Conservation (phyloP, 1,140 invertebrate species). For the Leguminivora glycinivorella region DNA sequence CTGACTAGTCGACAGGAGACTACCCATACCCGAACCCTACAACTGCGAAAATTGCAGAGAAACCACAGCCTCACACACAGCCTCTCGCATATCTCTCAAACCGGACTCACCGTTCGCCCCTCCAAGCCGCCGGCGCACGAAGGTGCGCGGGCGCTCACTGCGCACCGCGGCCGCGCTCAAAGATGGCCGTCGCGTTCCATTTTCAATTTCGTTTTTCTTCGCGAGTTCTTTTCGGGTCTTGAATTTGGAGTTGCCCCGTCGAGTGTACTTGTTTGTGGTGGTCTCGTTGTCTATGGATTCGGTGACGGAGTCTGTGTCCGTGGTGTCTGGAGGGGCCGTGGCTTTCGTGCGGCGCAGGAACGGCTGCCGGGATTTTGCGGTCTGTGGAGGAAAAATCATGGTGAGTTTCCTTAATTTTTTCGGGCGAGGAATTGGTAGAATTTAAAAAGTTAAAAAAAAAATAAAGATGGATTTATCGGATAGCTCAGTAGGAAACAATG, state of each 20-base stretch:
- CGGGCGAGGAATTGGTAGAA: neutral
- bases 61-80: conserved; percentile 35
- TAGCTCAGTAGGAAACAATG: no score
- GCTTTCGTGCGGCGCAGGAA: conserved; percentile 67
- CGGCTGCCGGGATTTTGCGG: conserved; percentile 44
- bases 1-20: neutral
- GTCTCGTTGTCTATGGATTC: conserved; percentile 41
- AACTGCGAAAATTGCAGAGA: conserved; percentile 35
- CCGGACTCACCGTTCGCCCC: conserved; percentile 71
- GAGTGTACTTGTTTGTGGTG: conserved; percentile 57
- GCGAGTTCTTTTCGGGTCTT: conserved; percentile 55
- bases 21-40: neutral
- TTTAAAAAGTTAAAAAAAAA: neutral
- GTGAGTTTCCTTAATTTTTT: conserved; percentile 45
- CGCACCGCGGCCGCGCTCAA: conserved; percentile 49
- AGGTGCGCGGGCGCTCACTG: conserved; percentile 61
- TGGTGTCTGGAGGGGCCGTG: conserved; percentile 52
- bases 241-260: conserved; percentile 61
- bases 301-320: conserved; percentile 49
- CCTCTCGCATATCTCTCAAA: conserved; percentile 40
- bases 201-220: conserved; percentile 39
- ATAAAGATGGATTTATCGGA: no score
- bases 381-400: conserved; percentile 54
- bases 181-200: conserved; percentile 49
- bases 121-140: conserved; percentile 56